These are phyloP conservation scores for Tetrax tetrax DNA, from an alignment of 2,113 vertebrate genomes.

Conservation along the genomic window DNA sequence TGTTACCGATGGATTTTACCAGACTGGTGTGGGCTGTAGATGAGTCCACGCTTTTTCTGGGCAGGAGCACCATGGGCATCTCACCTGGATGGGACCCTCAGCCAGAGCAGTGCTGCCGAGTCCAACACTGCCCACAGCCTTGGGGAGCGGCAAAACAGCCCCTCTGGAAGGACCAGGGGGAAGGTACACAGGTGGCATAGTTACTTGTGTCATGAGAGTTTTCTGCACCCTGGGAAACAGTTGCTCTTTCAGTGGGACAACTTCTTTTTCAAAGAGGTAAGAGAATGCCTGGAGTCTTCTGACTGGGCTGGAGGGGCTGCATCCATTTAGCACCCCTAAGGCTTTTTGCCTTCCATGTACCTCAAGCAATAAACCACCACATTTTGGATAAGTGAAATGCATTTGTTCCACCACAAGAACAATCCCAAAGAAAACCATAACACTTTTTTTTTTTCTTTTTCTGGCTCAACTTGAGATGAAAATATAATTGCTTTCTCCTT, in stretches of 20 bases:
- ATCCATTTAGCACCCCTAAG: background rate
- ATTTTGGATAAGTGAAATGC: background rate
- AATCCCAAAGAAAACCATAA: background rate
- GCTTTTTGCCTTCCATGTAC: background rate
- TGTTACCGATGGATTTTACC: background rate
- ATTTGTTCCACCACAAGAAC: background rate
- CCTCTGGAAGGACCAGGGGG: background rate
- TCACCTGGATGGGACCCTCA: background rate
- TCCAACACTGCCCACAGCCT: background rate
- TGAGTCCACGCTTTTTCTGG: rapidly evolving
- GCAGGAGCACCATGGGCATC: background rate
- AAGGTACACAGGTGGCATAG: background rate
- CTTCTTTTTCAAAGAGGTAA: background rate
- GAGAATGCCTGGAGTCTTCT: background rate
- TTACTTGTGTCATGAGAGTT: background rate
- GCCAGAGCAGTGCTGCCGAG: rapidly evolving
- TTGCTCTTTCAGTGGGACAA: background rate
- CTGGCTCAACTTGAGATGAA: background rate
- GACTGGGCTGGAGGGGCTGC: background rate
- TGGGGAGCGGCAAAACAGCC: background rate
- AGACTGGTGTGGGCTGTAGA: rapidly evolving
- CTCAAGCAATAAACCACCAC: background rate
- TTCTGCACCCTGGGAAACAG: background rate
- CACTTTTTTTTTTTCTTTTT: background rate
- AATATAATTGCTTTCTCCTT: background rate